phyloP scores from a whole-genome alignment of 2,888 invertebrate species.

The Alitta virens region DNA sequence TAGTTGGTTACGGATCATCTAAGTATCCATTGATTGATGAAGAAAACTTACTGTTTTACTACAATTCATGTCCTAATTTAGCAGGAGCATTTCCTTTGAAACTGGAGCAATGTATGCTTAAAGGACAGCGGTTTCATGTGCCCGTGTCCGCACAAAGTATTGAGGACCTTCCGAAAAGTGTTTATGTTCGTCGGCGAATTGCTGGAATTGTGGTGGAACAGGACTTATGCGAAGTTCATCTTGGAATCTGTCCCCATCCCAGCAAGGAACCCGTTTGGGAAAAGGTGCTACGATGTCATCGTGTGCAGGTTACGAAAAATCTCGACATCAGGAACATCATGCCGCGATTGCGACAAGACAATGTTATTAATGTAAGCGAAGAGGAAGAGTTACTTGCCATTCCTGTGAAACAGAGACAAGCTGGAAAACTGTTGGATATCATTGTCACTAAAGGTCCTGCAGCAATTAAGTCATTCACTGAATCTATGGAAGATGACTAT shows the following conservation, averaged over 20 bases:
- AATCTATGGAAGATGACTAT: neutral
- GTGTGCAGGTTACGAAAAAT: neutral
- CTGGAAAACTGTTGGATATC: neutral
- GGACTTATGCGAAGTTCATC: neutral
- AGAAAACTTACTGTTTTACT: slow-evolving; percentile 5
- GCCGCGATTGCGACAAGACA: neutral
- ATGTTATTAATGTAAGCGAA: neutral
- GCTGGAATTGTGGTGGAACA: neutral
- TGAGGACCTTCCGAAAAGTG: neutral
- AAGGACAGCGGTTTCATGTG: slow-evolving; percentile 12
- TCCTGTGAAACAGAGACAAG: neutral
- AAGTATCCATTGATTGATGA: slow-evolving; percentile 7
- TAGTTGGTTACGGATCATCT: slow-evolving; percentile 8
- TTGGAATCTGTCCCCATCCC: neutral
- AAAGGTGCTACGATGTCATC: neutral
- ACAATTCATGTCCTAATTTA: slow-evolving; percentile 3
- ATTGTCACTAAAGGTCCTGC: neutral
- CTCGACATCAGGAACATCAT: neutral
- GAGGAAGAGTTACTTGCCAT: neutral
- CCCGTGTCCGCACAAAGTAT: neutral
- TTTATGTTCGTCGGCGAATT: neutral
- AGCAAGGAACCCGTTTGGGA: neutral
- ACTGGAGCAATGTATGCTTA: neutral
- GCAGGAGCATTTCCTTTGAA: slow-evolving; percentile 8
- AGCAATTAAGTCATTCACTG: neutral